These are phyloP conservation scores for Cheiracanthium punctorium DNA, from an alignment of 2,888 invertebrate species.

Conservation along the genomic window DNA sequence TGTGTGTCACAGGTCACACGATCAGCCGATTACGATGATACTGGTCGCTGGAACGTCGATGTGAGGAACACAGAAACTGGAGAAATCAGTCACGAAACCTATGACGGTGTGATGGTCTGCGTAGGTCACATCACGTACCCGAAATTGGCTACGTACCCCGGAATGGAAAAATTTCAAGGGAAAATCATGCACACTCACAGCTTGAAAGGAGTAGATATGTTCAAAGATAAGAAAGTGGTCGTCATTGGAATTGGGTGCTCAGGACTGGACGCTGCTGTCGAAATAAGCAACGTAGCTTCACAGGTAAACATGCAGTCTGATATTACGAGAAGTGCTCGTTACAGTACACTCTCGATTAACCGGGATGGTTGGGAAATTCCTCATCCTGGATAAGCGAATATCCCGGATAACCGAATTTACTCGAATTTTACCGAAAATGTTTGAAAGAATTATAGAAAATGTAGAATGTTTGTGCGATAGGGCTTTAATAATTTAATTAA, in stretches of 20 bases:
- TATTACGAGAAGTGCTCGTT: no score
- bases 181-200: conserved; percentile 72
- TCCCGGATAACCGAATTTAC: no score
- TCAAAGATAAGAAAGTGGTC: conserved; percentile 75
- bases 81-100: conserved; percentile 73
- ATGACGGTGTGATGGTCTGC: conserved; percentile 78
- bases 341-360: no score
- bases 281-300: conserved; percentile 74
- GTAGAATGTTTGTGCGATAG: no score
- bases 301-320: conserved; percentile 73
- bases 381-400: no score
- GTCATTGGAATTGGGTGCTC: conserved; percentile 78
- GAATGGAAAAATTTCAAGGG: conserved; percentile 75
- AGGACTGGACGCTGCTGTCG: conserved; percentile 76
- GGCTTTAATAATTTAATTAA: no score
- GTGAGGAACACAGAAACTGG: conserved; percentile 56
- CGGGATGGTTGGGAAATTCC: no score
- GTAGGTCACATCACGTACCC: conserved; percentile 78
- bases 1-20: conserved; percentile 17
- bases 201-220: conserved; percentile 68
- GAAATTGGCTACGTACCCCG: conserved; percentile 76
- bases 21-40: conserved; percentile 43
- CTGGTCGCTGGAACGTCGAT: conserved; percentile 41
- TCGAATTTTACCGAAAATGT: no score
- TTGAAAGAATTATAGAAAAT: no score